Conservation (phyloP, 2,797 vertebrate species). For the Dermochelys coriacea region DNA sequence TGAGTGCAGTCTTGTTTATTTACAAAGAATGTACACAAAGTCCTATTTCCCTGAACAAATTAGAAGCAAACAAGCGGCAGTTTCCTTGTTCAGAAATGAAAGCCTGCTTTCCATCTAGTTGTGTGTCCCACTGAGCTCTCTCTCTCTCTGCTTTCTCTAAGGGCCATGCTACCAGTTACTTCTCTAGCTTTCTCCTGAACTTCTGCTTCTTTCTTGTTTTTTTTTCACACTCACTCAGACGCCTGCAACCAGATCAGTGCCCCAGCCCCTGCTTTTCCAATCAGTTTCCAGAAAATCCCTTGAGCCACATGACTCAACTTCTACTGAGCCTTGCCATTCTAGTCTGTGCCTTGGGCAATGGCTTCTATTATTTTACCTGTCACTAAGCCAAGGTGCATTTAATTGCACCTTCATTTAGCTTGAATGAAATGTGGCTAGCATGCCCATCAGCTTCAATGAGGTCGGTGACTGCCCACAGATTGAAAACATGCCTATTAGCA, state of each 20-base stretch:
- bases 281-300: not conserved
- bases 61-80: not conserved
- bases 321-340: not conserved
- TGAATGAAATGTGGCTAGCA: not conserved
- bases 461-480: not conserved
- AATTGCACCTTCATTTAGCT: accelerated
- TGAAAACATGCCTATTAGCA: not conserved
- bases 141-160: not conserved
- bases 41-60: not conserved
- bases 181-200: not conserved
- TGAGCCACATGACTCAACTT: not conserved
- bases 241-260: not conserved
- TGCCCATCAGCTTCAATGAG: not conserved
- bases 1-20: not conserved
- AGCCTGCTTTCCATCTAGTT: not conserved
- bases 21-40: not conserved
- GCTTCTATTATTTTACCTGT: not conserved
- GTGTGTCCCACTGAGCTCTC: not conserved
- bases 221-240: not conserved
- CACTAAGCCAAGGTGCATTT: not conserved
- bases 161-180: not conserved
- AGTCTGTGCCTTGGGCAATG: not conserved
- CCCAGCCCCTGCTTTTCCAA: not conserved
- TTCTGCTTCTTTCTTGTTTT: not conserved
- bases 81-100: not conserved